phyloP scores from a whole-genome alignment of 2,113 vertebrate species.

The Thalassarche chlororhynchos region DNA sequence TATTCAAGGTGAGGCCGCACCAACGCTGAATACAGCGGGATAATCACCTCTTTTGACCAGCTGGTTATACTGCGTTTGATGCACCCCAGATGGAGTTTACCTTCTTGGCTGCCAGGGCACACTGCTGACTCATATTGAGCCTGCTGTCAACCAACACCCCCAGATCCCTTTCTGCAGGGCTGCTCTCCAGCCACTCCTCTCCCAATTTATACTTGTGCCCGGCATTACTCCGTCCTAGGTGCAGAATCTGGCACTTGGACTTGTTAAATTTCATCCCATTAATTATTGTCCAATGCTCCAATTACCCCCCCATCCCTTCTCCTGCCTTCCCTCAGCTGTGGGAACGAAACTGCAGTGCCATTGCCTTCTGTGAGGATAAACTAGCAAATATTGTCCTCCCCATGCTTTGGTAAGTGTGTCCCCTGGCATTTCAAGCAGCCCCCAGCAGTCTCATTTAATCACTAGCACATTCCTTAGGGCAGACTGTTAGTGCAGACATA shows the following conservation, averaged over 20 bases:
- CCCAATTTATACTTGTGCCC: neutral
- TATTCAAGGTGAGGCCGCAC: too few species aligned
- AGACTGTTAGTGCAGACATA: neutral
- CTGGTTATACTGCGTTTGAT: neutral
- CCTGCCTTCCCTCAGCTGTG: neutral
- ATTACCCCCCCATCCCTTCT: neutral
- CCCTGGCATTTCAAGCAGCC: neutral
- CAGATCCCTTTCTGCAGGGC: neutral
- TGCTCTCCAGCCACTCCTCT: neutral
- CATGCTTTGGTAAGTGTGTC: neutral
- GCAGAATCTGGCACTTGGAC: neutral
- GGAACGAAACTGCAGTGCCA: neutral
- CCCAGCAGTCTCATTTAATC: neutral
- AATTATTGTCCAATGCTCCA: neutral
- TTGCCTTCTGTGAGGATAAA: neutral
- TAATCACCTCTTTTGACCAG: too few species aligned
- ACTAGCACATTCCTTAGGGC: neutral
- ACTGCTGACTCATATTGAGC: neutral
- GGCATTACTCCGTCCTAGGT: neutral
- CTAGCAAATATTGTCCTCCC: neutral
- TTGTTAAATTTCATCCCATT: neutral
- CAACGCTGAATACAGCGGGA: too few species aligned
- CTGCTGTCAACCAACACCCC: neutral
- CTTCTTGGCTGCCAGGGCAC: neutral
- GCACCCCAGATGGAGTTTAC: neutral